A percentile compares a stretch with the other conserved stretches of the same genome.
These are phyloP conservation scores for Peromyscus polionotus DNA, from an alignment of 2,113 vertebrate species.

Conservation along the genomic window DNA sequence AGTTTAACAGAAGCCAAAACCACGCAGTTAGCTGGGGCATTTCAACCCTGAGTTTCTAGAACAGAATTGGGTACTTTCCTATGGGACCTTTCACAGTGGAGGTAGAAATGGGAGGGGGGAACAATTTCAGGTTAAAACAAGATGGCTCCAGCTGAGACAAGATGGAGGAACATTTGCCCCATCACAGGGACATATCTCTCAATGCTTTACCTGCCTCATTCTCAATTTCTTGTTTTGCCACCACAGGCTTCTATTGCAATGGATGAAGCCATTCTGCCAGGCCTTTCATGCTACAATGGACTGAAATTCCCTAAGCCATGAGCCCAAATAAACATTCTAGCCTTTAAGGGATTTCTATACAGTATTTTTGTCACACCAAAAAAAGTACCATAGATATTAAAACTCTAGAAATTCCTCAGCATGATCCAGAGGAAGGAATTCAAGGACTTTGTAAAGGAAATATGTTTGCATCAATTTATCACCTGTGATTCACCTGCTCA, in stretches of 20 bases:
- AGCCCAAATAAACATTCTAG: neutral
- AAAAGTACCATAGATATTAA: neutral
- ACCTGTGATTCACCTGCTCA: neutral
- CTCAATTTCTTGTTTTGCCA: neutral
- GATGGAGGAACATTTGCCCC: neutral
- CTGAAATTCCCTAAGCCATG: neutral
- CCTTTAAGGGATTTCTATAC: neutral
- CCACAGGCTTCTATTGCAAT: neutral
- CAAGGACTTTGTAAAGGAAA: neutral
- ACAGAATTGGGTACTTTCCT: neutral
- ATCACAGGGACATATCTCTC: neutral
- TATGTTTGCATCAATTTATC: neutral
- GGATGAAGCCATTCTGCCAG: neutral
- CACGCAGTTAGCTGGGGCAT: neutral
- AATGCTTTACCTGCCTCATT: neutral
- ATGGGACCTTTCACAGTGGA: neutral
- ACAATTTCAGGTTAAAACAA: neutral
- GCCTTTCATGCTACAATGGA: neutral
- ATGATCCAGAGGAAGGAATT: neutral
- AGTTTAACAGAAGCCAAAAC: neutral
- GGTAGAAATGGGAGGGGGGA: neutral
- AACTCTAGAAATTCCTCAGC: constrained; percentile 13
- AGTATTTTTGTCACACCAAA: neutral
- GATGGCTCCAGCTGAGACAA: neutral
- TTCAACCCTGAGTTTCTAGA: neutral